Evolutionary conservation across 2,797 vertebrate species (phyloP), one percentile per base, ranked within the genome.

Genomic region (Enteromius mattozi): DNA sequence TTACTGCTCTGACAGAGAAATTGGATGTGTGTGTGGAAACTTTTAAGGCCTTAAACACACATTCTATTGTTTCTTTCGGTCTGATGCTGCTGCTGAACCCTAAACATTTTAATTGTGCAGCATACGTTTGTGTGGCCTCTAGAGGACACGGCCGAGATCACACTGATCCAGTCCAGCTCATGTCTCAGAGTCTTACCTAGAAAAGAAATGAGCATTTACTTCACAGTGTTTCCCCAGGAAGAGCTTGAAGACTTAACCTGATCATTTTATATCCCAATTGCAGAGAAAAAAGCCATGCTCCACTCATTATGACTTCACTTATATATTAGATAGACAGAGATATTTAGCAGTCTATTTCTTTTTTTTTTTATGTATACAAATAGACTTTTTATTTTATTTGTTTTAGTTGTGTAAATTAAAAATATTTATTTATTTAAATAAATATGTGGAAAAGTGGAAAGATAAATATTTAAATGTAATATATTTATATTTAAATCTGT

Each of bases 61-160:
- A 2, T 71, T 37, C 49, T 78, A 77, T 85, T 85, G 80, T 88
- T 86, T 77, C 8, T 1, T 79, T 69, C 33, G 21, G 45, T 65
- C 77, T 77, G 12, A 71, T 5, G 33, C 66, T 42, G 56, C 45
- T 35, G 33, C 70, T 54, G 24, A 86, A 61, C 59, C 21, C 54
- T 83, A 49, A 80, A 80, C 75, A 49, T 78, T 77, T 85, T 77
- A 83, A 86, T 85, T 68, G 80, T 24, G 33, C 47, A 30, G 6
- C 63, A 69, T 30, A 76, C 42, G 54, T 83, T 78, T 85, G 68
- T 49, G 80, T 86, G 76, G 56, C 80, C 85, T 72, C 70, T 66
- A 35, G 54, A 65, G 80, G 54, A 71, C 68, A 24, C 45, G 35
- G 42, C 40, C 12, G 35, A 21, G 63, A 24, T 14, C n/a, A 40